Base-by-base conservation (phyloP, 2,797 vertebrate genomes). In the Borostomias antarcticus region DNA sequence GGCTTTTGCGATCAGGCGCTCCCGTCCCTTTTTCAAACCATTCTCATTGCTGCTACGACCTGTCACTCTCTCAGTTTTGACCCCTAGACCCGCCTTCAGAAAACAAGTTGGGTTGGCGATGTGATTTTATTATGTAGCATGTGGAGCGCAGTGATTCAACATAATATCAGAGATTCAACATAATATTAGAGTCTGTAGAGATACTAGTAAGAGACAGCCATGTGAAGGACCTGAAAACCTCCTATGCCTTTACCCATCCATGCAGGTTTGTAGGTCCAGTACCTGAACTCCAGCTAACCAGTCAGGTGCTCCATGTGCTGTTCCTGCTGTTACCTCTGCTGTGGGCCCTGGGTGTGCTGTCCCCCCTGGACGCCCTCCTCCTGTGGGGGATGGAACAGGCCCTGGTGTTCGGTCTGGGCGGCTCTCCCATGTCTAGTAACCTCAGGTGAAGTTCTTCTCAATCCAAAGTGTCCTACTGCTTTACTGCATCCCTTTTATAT, bases 341-440 rank as follows among this genome's bases (percentile, higher is more conserved):
- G n/a, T 99, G 98, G 97, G 95, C 96, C 1, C 68, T 98, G 26
- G 98, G 97, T 68, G 91, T 94, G 68, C 91, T 99, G 70, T 95
- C 97, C 28, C 97, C 97, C 0, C 88, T 97, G 54, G 98, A 99
- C 25, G 96, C 96, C 15, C 91, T 99, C 82, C 89, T 97, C 75
- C 93, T 98, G 2, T 99, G 98, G 98, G 92, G 90, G 78, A 94
- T 96, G 94, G 98, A 99, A 74, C 98, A 99, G 76, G 83, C 89
- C 57, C 92, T 99, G 70, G 94, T 96, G 79, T 95, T 98, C 77
- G 95, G 94, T 62, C 88, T 99, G 54, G 98, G 98, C 79, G 97
- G 98, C 62, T 98, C 98, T 7, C 90, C 95, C 60, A 94, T 98
- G 96, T 95, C 96, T 81, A 96, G 93, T 80, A 96, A 96, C 84